These are phyloP conservation scores for Riptortus pedestris DNA, from an alignment of 1,140 invertebrate genomes.

Conservation along the genomic window DNA sequence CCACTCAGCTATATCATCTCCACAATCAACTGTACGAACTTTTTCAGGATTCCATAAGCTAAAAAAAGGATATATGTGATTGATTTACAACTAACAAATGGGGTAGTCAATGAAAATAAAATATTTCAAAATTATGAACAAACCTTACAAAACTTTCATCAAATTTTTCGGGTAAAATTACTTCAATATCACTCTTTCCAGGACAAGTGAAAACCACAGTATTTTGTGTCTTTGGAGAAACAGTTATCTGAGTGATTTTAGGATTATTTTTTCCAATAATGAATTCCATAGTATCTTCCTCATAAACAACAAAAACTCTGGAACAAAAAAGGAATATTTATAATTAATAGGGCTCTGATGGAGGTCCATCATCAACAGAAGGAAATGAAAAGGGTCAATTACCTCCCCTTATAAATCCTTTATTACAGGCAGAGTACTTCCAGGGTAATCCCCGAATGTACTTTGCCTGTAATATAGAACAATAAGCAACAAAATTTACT, in stretches of 20 bases:
- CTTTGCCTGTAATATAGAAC: too few species aligned
- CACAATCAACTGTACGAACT: slow-evolving; percentile 47
- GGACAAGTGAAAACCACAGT: slow-evolving; percentile 12
- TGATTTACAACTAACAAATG: not conserved
- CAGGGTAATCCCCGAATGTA: too few species aligned
- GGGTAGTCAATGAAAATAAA: not conserved
- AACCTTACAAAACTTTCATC: not conserved
- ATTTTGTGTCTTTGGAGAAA: not conserved
- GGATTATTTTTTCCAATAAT: slow-evolving; percentile 10
- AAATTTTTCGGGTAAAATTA: slow-evolving; percentile 6
- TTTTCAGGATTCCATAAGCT: slow-evolving; percentile 33
- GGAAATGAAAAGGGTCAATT: too few species aligned
- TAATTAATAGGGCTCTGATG: too few species aligned
- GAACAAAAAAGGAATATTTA: not conserved
- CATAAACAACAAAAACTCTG: slow-evolving; percentile 21
- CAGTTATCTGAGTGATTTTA: slow-evolving; percentile 5
- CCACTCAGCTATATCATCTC: slow-evolving; percentile 49
- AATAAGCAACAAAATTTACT: too few species aligned
- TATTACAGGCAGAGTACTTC: too few species aligned
- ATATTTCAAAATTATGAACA: not conserved
- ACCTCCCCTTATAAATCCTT: too few species aligned
- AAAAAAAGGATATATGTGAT: slow-evolving; percentile 11
- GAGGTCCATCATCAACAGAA: too few species aligned
- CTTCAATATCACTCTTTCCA: not conserved
- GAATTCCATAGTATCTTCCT: not conserved